Conservation (phyloP, 1,140 invertebrate species). For the Eriocheir sinensis region DNA sequence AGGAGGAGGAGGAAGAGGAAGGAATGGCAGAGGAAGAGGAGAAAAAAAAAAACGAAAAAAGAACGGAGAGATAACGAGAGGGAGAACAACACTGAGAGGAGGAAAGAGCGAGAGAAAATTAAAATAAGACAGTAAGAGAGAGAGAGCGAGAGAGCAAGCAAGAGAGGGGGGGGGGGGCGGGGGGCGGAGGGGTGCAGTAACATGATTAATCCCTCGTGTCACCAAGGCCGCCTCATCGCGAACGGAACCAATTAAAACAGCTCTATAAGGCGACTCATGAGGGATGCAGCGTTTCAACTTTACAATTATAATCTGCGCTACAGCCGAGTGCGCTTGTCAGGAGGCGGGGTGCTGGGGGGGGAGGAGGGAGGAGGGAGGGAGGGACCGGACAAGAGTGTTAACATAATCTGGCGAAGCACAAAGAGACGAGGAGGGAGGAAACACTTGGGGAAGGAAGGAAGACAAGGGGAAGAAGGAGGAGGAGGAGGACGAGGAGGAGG, state of each 20-base stretch:
- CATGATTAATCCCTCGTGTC: conserved; percentile 27
- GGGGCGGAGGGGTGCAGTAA: not conserved
- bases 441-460: not conserved
- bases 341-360: too few relatives aligned
- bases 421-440: not conserved
- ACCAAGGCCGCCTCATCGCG: not conserved
- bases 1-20: conserved; percentile 15
- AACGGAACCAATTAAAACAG: conserved; percentile 4
- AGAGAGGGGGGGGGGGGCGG: too few relatives aligned
- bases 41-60: not conserved
- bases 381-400: not conserved
- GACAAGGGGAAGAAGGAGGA: too few relatives aligned
- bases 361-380: too few relatives aligned
- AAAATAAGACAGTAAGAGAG: not conserved
- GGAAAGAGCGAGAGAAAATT: conserved; percentile 32
- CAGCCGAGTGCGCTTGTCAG: not conserved
- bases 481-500: too few relatives aligned
- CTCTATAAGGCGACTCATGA: conserved; percentile 24
- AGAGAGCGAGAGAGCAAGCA: not conserved
- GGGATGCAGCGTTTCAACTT: conserved; percentile 14
- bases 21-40: conserved; percentile 9
- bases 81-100: not conserved
- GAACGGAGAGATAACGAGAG: not conserved
- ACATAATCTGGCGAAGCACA: conserved; percentile 12
- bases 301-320: not conserved